Percentiles rank a stretch among this genome's conserved stretches.
phyloP scores from a whole-genome alignment of 2,797 vertebrate species.

The Enteromius viviparus region DNA sequence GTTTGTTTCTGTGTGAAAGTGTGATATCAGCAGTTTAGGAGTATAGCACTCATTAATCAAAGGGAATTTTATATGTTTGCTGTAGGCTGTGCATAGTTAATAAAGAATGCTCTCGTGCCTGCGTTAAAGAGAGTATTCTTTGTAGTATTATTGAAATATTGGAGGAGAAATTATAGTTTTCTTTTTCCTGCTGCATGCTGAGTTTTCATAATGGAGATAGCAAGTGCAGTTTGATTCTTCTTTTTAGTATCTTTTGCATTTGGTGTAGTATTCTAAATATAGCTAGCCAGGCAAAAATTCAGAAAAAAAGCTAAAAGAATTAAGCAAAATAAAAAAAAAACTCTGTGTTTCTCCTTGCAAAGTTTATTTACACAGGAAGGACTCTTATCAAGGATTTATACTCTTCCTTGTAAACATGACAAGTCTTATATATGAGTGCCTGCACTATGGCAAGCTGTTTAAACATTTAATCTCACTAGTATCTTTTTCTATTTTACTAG shows the following conservation, averaged over 20 bases:
- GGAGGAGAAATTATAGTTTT: not conserved
- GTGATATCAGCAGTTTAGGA: constrained; percentile 25
- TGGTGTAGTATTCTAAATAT: not conserved
- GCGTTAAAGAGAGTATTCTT: constrained; percentile 1
- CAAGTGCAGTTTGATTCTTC: not conserved
- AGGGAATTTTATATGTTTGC: constrained; percentile 27
- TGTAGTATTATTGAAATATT: not conserved
- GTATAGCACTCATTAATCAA: constrained; percentile 40
- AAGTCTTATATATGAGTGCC: not conserved
- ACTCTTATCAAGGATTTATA: constrained; percentile 16
- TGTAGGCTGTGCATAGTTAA: constrained; percentile 15
- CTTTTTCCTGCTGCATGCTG: not conserved
- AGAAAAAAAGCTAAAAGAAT: not conserved
- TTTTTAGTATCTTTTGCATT: not conserved
- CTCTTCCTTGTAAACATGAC: constrained; percentile 21
- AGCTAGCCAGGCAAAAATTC: not conserved
- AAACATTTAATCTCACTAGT: no score
- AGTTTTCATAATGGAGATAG: not conserved
- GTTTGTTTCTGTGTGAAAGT: constrained; percentile 17
- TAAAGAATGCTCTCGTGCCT: not conserved
- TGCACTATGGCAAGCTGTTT: not conserved
- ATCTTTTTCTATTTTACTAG: no score
- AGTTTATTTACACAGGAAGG: constrained; percentile 9
- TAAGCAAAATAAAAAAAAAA: not conserved
- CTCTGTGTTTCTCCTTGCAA: not conserved